These are phyloP conservation scores for Herminia tarsipennalis DNA, from an alignment of 2,888 invertebrate genomes.

Conservation along the genomic window DNA sequence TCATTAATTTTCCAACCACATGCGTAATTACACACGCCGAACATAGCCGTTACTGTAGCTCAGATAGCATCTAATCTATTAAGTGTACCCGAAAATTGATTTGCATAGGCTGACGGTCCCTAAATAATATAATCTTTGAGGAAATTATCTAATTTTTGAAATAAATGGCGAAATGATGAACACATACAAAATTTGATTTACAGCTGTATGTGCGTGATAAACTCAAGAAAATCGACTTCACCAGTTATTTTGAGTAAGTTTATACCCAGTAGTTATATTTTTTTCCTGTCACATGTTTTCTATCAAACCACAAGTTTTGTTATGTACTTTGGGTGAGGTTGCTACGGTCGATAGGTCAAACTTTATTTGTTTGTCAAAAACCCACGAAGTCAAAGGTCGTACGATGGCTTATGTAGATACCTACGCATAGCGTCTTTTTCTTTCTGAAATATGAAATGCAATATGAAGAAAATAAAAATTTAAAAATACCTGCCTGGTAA, in stretches of 20 bases:
- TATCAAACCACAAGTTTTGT: too few relatives aligned
- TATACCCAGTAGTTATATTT: too few relatives aligned
- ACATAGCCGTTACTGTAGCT: conserved; percentile 21
- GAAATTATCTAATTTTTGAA: conserved; percentile 35
- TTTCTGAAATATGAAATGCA: too few relatives aligned
- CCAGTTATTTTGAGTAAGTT: conserved; percentile 37
- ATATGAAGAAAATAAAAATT: too few relatives aligned
- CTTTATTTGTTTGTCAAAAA: too few relatives aligned
- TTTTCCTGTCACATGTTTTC: conserved; percentile 19
- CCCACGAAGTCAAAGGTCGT: too few relatives aligned
- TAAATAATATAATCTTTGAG: conserved; percentile 10
- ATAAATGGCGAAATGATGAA: conserved; percentile 33
- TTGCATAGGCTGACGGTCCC: conserved; percentile 25
- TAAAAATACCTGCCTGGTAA: too few relatives aligned
- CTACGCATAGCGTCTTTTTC: too few relatives aligned
- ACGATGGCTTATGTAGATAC: too few relatives aligned
- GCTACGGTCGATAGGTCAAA: too few relatives aligned
- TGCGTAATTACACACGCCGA: conserved; percentile 7
- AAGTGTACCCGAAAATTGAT: conserved; percentile 32
- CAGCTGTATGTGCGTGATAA: conserved; percentile 40
- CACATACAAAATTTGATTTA: conserved; percentile 37
- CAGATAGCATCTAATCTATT: conserved; percentile 35
- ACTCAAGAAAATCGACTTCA: conserved; percentile 27
- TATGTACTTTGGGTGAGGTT: too few relatives aligned
- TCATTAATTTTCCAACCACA: conserved; percentile 36